These are phyloP conservation scores for Pimpla rufipes DNA, from an alignment of 2,888 invertebrate genomes.

Conservation along the genomic window DNA sequence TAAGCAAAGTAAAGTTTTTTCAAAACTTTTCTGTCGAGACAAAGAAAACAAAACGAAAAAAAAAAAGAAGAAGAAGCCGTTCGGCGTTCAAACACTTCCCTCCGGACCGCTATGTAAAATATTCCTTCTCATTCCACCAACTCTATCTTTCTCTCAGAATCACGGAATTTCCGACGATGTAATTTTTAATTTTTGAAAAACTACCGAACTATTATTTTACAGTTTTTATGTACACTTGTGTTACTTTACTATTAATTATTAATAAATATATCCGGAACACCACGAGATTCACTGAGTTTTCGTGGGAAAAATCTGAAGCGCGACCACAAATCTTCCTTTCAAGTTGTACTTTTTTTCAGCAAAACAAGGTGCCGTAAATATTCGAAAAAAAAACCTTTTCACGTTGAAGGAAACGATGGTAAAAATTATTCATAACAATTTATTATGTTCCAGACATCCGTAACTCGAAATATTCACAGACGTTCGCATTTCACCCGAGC, in stretches of 20 bases:
- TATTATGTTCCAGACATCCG: not conserved
- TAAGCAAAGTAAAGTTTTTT: slow-evolving; percentile 39
- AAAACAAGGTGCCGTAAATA: not conserved
- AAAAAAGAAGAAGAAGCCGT: slow-evolving; percentile 23
- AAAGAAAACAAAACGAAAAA: too few species aligned
- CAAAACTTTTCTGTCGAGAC: slow-evolving; percentile 10
- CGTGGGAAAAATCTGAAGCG: not conserved
- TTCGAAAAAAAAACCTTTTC: not conserved
- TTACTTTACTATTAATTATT: slow-evolving; percentile 76
- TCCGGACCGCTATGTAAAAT: slow-evolving; percentile 73
- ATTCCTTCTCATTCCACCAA: slow-evolving; percentile 72
- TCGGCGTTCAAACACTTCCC: slow-evolving; percentile 66
- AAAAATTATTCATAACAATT: not conserved
- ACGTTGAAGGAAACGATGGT: not conserved
- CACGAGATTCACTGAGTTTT: slow-evolving; percentile 52
- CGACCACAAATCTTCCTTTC: not conserved
- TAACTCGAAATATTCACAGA: not conserved
- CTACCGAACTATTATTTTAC: slow-evolving; percentile 76
- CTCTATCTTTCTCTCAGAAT: slow-evolving; percentile 46
- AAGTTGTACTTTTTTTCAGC: not conserved
- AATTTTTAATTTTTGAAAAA: slow-evolving; percentile 68
- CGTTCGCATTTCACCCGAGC: not conserved
- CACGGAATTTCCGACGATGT: slow-evolving; percentile 29
- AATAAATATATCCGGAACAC: slow-evolving; percentile 78
- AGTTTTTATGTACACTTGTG: slow-evolving; percentile 79